Conservation (phyloP, 2,888 invertebrate species). For the Girardia tigrina region DNA sequence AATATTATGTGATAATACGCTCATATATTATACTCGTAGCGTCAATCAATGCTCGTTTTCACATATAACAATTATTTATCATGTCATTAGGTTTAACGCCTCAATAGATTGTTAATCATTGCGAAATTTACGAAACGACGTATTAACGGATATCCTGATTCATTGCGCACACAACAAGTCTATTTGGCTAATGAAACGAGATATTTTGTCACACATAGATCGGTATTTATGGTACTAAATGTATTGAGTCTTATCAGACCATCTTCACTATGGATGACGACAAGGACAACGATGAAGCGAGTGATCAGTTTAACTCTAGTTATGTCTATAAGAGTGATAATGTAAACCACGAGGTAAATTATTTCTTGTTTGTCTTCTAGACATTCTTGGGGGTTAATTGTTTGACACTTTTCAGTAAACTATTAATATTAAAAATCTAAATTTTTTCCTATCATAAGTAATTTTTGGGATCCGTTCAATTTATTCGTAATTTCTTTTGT, state of each 20-base stretch:
- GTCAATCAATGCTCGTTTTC: background rate
- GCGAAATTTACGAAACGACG: background rate
- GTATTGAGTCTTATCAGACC: background rate
- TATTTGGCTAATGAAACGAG: background rate
- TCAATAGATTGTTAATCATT: background rate
- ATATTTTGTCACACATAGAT: background rate
- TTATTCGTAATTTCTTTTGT: too few species aligned
- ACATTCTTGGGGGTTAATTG: too few species aligned
- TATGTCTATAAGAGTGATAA: background rate
- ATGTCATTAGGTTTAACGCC: background rate
- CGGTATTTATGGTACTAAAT: constrained; percentile 7
- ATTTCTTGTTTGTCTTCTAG: too few species aligned
- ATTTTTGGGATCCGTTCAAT: too few species aligned
- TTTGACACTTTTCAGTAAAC: background rate
- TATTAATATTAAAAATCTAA: background rate
- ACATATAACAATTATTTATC: background rate
- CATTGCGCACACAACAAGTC: background rate
- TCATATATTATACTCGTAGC: background rate
- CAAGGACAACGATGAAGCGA: constrained; percentile 18
- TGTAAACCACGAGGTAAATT: background rate
- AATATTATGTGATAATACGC: background rate
- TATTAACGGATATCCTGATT: constrained; percentile 9
- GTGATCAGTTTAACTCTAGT: background rate
- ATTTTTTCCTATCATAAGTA: background rate
- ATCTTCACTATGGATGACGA: constrained; percentile 3